Base-by-base conservation (phyloP, 2,888 invertebrate genomes). In the Zootermopsis nevadensis region DNA sequence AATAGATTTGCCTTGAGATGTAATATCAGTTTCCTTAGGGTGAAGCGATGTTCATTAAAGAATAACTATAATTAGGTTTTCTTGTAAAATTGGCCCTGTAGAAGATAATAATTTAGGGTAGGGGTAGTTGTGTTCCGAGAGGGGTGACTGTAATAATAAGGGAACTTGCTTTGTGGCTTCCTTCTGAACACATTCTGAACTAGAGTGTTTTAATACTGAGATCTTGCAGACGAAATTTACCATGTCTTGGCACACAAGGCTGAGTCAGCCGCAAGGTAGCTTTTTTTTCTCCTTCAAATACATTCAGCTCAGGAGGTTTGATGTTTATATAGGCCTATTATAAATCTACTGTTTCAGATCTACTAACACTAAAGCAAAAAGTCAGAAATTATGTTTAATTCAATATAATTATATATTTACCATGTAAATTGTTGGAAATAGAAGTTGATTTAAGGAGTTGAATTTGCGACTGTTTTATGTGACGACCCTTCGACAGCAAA, bases 31-130 rank as follows among this genome's bases (percentile, higher is more conserved):
- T 60, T 60, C 8, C 60, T 60, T 60, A 27, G 2, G 60, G 27
- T 60, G 60, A 60, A 60, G 60, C 60, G 4, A 60, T 60, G n/a
- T 27, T 60, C 60, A 60, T 60, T 60, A 60, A 60, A 60, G 60
- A 60, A 60, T 60, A 27, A n/a, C 60, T 60, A 60, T 2, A 60
- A 60, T 60, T 60, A 60, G 60, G 15, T 60, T 60, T 60, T 60
- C 60, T n/a, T 60, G 60, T n/a, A 0, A 27, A 60, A 60, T 60
- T 60, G 60, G n/a, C 27, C n/a, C n/a, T 27, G n/a, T 27, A 6
- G n/a, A 12, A n/a, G n/a, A 60, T 60, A n/a, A 27, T 60, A 27
- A 4, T 60, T 60, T 27, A 27, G 60, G 60, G 8, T 27, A 6
- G 60, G n/a, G 27, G 15, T 60, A 60, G 27, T 27, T n/a, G n/a